Conservation (phyloP, 1,140 invertebrate genomes). For the Bombus pyrosoma region DNA sequence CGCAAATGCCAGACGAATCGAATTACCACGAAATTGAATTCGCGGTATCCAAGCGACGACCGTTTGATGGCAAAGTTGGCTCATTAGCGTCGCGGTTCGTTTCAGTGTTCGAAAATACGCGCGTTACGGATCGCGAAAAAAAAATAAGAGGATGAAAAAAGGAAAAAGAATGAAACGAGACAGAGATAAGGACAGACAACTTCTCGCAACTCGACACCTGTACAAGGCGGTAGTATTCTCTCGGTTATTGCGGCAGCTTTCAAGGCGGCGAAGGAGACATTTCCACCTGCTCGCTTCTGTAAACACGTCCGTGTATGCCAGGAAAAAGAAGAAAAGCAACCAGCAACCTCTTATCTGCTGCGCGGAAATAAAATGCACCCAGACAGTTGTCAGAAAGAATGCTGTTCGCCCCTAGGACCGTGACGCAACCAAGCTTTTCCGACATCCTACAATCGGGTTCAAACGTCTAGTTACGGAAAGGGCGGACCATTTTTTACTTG, state of each 20-base stretch:
- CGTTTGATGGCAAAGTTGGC: neutral
- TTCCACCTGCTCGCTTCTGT: slow-evolving; percentile 44
- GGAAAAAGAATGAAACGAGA: neutral
- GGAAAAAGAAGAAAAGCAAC: slow-evolving; percentile 45
- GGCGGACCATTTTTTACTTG: neutral
- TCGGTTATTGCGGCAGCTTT: slow-evolving; percentile 38
- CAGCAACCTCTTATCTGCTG: slow-evolving; percentile 46
- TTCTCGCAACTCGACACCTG: slow-evolving; percentile 37
- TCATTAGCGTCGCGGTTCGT: neutral
- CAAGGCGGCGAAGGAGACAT: slow-evolving; percentile 47
- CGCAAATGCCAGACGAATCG: too few species aligned
- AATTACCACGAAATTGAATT: too few species aligned
- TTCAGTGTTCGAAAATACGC: neutral
- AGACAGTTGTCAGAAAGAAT: slow-evolving; percentile 31
- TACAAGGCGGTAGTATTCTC: slow-evolving; percentile 32
- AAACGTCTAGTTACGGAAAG: neutral
- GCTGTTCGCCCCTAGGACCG: slow-evolving; percentile 15
- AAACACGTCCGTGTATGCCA: slow-evolving; percentile 32
- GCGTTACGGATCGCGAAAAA: too few species aligned
- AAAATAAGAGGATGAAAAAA: neutral
- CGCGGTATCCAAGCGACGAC: neutral
- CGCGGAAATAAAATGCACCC: slow-evolving; percentile 40
- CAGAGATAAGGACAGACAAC: neutral
- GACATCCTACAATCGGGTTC: neutral
- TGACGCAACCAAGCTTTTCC: neutral